Conservation (phyloP, 1,140 invertebrate species). For the Colletes latitarsis region DNA sequence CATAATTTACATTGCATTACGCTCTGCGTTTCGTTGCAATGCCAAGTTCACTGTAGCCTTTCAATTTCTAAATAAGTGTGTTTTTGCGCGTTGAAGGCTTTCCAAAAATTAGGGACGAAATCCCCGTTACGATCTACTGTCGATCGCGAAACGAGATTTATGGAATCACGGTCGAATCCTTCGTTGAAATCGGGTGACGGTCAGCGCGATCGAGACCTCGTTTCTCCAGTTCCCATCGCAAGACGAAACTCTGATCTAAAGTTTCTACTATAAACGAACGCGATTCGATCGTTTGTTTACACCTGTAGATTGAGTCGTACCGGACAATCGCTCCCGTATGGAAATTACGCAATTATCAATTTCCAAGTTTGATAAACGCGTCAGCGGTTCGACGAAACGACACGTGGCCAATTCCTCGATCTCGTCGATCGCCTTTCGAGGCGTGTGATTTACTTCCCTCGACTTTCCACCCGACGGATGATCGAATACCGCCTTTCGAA, state of each 20-base stretch:
- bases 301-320: not conserved
- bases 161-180: not conserved
- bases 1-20: too few species aligned
- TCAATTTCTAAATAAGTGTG: too few species aligned
- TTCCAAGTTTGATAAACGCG: not conserved
- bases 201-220: not conserved
- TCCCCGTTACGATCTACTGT: too few species aligned
- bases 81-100: too few species aligned
- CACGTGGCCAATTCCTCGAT: not conserved
- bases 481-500: not conserved
- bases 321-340: not conserved
- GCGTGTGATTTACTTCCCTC: not conserved
- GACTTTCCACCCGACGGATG: not conserved
- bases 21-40: too few species aligned
- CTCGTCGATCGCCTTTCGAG: not conserved
- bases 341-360: not conserved
- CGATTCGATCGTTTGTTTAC: too few species aligned
- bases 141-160: too few species aligned
- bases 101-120: too few species aligned
- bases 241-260: too few species aligned
- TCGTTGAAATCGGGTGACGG: slow-evolving; percentile 19
- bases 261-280: too few species aligned
- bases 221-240: not conserved
- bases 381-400: slow-evolving; percentile 6
- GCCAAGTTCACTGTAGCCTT: too few species aligned